Evolutionary conservation across 2,888 invertebrate species (phyloP).

Genomic region (Danaus chrysippus): DNA sequence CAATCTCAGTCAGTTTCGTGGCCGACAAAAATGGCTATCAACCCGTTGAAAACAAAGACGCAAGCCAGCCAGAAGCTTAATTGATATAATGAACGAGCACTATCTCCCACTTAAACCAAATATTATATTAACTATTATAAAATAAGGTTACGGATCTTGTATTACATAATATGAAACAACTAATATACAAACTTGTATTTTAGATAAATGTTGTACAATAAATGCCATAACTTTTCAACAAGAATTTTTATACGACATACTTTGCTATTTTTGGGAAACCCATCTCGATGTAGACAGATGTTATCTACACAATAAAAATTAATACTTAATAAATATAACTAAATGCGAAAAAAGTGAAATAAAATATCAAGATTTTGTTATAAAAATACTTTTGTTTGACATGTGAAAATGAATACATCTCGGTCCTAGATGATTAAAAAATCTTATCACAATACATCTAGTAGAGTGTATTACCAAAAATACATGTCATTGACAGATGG

Average conservation of each 20-base stretch:
- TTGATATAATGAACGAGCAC: not conserved
- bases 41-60: constrained; percentile 57
- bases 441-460: no score
- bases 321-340: no score
- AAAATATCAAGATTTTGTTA: no score
- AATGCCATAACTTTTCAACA: not conserved
- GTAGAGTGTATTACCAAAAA: no score
- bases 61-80: constrained; percentile 35
- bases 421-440: no score
- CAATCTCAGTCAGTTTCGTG: constrained; percentile 79
- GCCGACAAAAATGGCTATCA: constrained; percentile 82
- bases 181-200: constrained; percentile 1
- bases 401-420: no score
- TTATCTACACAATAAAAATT: no score
- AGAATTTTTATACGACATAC: not conserved
- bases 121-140: constrained; percentile 14
- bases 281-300: no score
- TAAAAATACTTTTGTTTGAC: no score
- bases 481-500: no score
- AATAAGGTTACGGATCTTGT: not conserved
- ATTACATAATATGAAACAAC: not conserved
- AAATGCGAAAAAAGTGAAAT: no score
- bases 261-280: no score
- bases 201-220: not conserved
- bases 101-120: constrained; percentile 33